phyloP scores from a whole-genome alignment of 2,888 invertebrate genomes.

The Nemapogon koenigi region DNA sequence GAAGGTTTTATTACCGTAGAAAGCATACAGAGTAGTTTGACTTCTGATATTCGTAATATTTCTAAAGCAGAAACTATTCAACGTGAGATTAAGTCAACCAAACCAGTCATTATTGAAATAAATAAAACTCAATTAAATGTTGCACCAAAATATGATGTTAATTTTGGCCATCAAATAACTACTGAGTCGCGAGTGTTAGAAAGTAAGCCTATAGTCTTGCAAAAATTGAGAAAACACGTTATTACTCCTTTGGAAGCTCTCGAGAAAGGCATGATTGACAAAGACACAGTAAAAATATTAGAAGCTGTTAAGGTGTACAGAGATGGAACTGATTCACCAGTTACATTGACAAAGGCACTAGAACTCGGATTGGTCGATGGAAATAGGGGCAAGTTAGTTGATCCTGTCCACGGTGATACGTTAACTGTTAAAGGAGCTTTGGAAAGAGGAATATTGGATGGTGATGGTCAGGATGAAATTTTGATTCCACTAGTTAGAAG shows the following conservation, averaged over 20 bases:
- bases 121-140: conserved; percentile 62
- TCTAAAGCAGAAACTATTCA: conserved; percentile 20
- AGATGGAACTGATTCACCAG: conserved; percentile 62
- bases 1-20: conserved; percentile 62
- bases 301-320: conserved; percentile 66
- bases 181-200: conserved; percentile 65
- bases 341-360: conserved; percentile 80
- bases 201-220: conserved; percentile 73
- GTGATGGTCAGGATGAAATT: conserved; percentile 75
- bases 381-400: conserved; percentile 77
- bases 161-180: conserved; percentile 67
- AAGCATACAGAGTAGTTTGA: conserved; percentile 50
- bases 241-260: conserved; percentile 79
- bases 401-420: conserved; percentile 82
- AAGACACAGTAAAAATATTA: conserved; percentile 74
- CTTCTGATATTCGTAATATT: conserved; percentile 28
- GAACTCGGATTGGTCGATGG: conserved; percentile 74
- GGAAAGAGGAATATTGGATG: conserved; percentile 80
- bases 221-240: conserved; percentile 80
- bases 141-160: conserved; percentile 72
- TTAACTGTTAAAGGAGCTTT: conserved; percentile 86
- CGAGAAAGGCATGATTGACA: conserved; percentile 79
- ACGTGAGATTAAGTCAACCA: background rate
- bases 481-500: conserved; percentile 82
- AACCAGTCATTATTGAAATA: conserved; percentile 38